A percentile compares a stretch with the other conserved stretches of the same genome.
These are phyloP conservation scores for Aix galericulata DNA, from an alignment of 2,113 vertebrate species.

Conservation along the genomic window DNA sequence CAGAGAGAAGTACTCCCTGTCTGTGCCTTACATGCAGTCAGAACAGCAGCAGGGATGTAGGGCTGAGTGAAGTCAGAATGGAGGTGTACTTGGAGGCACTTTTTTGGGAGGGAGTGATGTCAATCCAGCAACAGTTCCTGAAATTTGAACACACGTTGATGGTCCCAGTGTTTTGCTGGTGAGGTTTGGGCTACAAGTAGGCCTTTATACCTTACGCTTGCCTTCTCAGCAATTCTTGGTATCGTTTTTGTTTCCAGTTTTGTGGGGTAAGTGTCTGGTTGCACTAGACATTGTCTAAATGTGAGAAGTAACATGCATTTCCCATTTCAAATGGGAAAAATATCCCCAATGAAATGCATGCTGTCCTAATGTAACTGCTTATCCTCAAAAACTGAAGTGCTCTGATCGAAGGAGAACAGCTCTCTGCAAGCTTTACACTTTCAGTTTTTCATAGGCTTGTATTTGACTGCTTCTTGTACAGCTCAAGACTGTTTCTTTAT, in stretches of 20 bases:
- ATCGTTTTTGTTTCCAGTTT: not conserved
- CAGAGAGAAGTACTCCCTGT: not conserved
- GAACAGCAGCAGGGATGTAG: accelerated
- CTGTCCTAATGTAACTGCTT: accelerated
- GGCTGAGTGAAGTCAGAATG: accelerated
- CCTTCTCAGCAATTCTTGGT: not conserved
- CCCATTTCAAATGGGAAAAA: not conserved
- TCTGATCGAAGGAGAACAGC: not conserved
- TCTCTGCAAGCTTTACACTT: not conserved
- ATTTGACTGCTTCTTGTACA: not conserved
- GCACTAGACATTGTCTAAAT: not conserved
- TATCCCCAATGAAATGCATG: accelerated
- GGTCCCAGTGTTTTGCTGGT: not conserved
- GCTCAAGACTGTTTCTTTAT: not conserved
- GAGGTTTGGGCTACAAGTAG: not conserved
- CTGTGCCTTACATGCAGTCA: accelerated
- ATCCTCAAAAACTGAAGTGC: not conserved
- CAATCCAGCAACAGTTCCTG: not conserved
- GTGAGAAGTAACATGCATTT: not conserved
- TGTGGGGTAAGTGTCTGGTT: not conserved
- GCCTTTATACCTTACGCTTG: not conserved
- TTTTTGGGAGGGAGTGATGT: not conserved
- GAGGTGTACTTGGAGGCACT: accelerated
- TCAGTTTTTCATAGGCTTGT: not conserved
- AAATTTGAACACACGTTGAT: accelerated